A percentile compares a stretch with the other conserved stretches of the same genome.
These are phyloP conservation scores for Heliocidaris erythrogramma DNA, from an alignment of 35 echinoderm and acorn worm genomes.

Conservation along the genomic window DNA sequence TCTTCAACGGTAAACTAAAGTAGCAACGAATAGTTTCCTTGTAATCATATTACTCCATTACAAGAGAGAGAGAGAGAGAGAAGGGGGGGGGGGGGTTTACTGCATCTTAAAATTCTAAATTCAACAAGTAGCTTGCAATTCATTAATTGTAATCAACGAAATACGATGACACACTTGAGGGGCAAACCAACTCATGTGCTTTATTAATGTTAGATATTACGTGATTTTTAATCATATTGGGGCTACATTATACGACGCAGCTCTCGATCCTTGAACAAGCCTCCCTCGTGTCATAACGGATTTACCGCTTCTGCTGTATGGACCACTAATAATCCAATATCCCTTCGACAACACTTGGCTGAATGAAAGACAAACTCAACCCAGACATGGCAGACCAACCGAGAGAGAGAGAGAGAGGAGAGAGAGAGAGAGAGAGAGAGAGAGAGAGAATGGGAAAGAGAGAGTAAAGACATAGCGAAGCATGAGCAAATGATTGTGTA, in stretches of 20 bases:
- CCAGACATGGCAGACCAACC: background rate
- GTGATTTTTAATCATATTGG: background rate
- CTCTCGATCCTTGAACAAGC: background rate
- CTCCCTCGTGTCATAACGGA: background rate
- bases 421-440: too few relatives aligned
- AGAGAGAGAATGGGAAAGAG: too few relatives aligned
- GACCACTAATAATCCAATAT: background rate
- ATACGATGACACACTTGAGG: background rate
- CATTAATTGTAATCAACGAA: background rate
- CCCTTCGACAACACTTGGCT: background rate
- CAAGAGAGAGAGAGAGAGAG: background rate
- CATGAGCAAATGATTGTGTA: too few relatives aligned
- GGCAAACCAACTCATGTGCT: background rate
- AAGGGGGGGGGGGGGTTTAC: background rate
- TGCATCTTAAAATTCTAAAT: too few relatives aligned
- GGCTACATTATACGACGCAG: background rate
- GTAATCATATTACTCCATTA: too few relatives aligned
- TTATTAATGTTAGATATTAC: too few relatives aligned
- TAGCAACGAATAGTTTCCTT: too few relatives aligned
- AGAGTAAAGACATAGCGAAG: too few relatives aligned
- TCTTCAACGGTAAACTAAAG: too few relatives aligned
- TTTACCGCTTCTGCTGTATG: background rate
- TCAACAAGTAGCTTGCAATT: too few relatives aligned
- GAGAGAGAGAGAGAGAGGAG: too few relatives aligned
- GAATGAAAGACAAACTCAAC: background rate